A percentile compares a stretch with the other conserved stretches of the same genome.
These are phyloP conservation scores for Desoria tigrina DNA, from an alignment of 2,888 invertebrate species.

Conservation along the genomic window DNA sequence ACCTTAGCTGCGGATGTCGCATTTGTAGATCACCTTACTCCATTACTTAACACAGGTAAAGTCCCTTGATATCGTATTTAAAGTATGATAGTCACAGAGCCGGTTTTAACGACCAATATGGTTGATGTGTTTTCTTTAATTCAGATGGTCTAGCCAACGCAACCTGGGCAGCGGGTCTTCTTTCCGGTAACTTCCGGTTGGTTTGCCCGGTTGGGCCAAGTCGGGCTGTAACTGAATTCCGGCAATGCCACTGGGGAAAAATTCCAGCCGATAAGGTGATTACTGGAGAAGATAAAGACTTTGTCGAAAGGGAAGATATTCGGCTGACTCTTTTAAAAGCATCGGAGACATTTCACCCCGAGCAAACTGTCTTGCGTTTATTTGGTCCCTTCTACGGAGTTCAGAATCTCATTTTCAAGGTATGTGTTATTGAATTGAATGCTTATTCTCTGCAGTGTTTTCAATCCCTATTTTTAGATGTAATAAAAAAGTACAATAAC, in stretches of 20 bases:
- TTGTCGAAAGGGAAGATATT: slow-evolving; percentile 62
- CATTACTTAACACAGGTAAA: slow-evolving; percentile 50
- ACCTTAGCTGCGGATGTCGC: slow-evolving; percentile 52
- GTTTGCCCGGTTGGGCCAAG: slow-evolving; percentile 54
- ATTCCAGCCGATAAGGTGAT: slow-evolving; percentile 56
- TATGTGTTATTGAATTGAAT: no score
- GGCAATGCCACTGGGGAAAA: slow-evolving; percentile 55
- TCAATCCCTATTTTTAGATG: no score
- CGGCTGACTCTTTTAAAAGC: slow-evolving; percentile 66
- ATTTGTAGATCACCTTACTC: slow-evolving; percentile 52
- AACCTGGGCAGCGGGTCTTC: slow-evolving; percentile 55
- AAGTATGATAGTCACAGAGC: background rate
- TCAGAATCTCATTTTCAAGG: slow-evolving; percentile 62
- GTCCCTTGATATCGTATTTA: background rate
- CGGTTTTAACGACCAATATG: background rate
- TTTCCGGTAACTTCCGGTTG: slow-evolving; percentile 55
- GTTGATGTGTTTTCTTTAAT: background rate
- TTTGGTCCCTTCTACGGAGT: slow-evolving; percentile 65
- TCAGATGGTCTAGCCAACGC: slow-evolving; percentile 52
- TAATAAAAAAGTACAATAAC: no score
- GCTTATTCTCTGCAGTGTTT: no score
- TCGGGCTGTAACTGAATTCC: slow-evolving; percentile 54
- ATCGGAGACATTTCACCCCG: slow-evolving; percentile 62
- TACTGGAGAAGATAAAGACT: slow-evolving; percentile 53
- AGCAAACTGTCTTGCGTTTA: slow-evolving; percentile 66